Percentiles rank a stretch among this genome's conserved stretches.
phyloP scores from a whole-genome alignment of 2,888 invertebrate genomes.

The Linhomoeus sp. region DNA sequence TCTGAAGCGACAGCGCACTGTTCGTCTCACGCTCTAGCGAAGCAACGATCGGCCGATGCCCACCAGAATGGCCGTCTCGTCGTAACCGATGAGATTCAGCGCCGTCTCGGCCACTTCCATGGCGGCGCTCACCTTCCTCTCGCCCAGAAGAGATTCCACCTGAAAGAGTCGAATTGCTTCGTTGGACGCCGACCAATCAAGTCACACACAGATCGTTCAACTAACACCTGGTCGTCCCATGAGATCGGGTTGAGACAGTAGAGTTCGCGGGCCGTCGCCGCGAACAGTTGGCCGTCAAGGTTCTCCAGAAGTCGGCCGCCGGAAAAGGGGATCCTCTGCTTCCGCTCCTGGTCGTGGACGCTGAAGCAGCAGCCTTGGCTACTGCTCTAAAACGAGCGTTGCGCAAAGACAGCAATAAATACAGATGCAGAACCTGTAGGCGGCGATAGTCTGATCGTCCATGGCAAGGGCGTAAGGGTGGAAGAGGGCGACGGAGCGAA shows the following conservation, averaged over 20 bases:
- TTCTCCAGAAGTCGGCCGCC: constrained; percentile 34
- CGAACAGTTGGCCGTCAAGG: constrained; percentile 36
- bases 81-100: too few relatives aligned
- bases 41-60: too few relatives aligned
- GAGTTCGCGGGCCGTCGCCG: constrained; percentile 32
- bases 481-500: constrained; percentile 28
- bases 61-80: too few relatives aligned
- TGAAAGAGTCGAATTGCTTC: constrained; percentile 10
- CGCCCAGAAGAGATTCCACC: constrained; percentile 30
- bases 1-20: too few relatives aligned
- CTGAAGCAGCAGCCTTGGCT: constrained; percentile 18
- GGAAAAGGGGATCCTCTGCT: constrained; percentile 35
- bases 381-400: background rate
- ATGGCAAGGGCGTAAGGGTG: constrained; percentile 35
- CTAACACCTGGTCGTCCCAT: constrained; percentile 35
- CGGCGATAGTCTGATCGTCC: constrained; percentile 32
- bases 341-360: constrained; percentile 35
- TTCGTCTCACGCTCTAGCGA: too few relatives aligned
- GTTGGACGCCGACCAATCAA: background rate
- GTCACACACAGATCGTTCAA: background rate
- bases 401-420: constrained; percentile 1
- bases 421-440: constrained; percentile 32
- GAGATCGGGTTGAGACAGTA: constrained; percentile 35
- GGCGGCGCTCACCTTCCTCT: constrained; percentile 35
- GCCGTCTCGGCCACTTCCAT: constrained; percentile 32